Conservation (phyloP, 2,888 invertebrate species). For the Slavum lentiscoides region DNA sequence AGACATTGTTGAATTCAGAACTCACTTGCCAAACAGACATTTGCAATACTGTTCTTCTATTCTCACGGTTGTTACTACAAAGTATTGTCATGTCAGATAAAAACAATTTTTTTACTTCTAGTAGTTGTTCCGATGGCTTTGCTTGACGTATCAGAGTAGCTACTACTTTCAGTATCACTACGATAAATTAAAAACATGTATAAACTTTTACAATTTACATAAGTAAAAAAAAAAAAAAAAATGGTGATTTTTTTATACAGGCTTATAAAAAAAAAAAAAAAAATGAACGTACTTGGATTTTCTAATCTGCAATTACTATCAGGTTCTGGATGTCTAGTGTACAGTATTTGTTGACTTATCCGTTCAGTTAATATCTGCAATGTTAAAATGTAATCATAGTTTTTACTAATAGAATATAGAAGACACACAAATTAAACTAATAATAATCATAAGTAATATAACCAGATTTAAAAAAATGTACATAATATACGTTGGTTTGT, state of each 20-base stretch:
- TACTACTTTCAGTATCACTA: conserved; percentile 98
- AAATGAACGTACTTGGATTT: conserved; percentile 82
- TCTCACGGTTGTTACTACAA: conserved; percentile 96
- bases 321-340: conserved; percentile 91
- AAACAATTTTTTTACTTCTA: conserved; percentile 94
- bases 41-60: conserved; percentile 93
- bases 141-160: conserved; percentile 96
- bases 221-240: neutral
- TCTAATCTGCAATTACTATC: conserved; percentile 93
- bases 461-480: too few species aligned
- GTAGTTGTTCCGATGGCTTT: conserved; percentile 85
- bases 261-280: conserved; percentile 41
- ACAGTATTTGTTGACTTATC: conserved; percentile 91
- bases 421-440: too few species aligned
- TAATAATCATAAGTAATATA: too few species aligned
- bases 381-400: too few species aligned
- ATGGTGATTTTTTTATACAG: neutral
- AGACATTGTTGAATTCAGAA: neutral
- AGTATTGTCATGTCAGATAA: conserved; percentile 97
- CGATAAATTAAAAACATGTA: conserved; percentile 53
- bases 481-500: too few species aligned
- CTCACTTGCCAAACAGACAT: conserved; percentile 97
- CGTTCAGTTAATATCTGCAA: conserved; percentile 89
- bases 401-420: too few species aligned
- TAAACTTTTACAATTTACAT: neutral